Percentiles rank a stretch among this genome's conserved stretches.
Evolutionary conservation across 2,888 invertebrate species (phyloP).

Genomic region (Plebejus anna): DNA sequence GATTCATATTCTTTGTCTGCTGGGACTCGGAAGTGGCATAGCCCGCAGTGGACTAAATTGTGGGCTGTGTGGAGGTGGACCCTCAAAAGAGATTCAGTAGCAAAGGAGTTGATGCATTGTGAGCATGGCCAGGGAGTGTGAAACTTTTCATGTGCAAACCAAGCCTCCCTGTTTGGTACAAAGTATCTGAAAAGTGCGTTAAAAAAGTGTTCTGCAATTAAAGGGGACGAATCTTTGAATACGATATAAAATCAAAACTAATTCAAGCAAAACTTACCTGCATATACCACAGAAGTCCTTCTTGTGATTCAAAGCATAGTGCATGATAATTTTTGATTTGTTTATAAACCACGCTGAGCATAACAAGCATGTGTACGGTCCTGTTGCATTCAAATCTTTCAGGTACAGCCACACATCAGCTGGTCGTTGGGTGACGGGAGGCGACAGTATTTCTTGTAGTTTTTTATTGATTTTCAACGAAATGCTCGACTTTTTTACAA

Average conservation of each 20-base stretch:
- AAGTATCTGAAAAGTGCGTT: constrained; percentile 56
- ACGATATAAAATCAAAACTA: not conserved
- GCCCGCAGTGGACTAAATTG: constrained; percentile 65
- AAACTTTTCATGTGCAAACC: constrained; percentile 60
- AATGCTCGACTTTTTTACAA: constrained; percentile 40
- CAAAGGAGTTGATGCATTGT: constrained; percentile 62
- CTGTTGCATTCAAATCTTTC: constrained; percentile 68
- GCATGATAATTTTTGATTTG: constrained; percentile 65
- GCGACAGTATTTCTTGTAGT: constrained; percentile 39
- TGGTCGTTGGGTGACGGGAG: constrained; percentile 58
- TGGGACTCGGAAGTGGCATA: constrained; percentile 65
- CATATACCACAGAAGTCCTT: constrained; percentile 76
- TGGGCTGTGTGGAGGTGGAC: constrained; percentile 58
- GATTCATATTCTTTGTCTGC: constrained; percentile 60
- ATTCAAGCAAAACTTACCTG: constrained; percentile 51
- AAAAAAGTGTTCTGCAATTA: constrained; percentile 38
- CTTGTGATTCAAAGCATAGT: constrained; percentile 74
- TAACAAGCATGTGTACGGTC: constrained; percentile 70
- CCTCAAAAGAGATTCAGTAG: constrained; percentile 53
- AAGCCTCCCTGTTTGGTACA: constrained; percentile 61
- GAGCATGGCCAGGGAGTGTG: constrained; percentile 73
- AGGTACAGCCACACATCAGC: constrained; percentile 72
- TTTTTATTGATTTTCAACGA: constrained; percentile 44
- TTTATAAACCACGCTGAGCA: constrained; percentile 75
- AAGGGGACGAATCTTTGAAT: not conserved